Base-by-base conservation (phyloP, 1,140 invertebrate species). In the Bombus vancouverensis region DNA sequence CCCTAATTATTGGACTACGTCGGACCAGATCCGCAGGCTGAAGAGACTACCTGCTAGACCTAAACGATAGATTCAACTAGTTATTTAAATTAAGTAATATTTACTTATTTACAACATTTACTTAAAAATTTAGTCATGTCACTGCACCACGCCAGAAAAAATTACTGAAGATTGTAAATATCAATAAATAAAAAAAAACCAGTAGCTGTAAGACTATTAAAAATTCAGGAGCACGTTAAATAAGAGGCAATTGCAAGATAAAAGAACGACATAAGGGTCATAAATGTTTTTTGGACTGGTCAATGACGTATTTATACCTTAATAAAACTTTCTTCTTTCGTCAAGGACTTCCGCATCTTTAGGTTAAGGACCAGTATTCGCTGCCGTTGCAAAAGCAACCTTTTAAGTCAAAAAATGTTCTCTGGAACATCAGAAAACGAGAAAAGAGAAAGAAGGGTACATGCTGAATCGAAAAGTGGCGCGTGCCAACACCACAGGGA, bases 281-380 rank as follows among this genome's bases (percentile, higher is more conserved):
- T 90, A 90, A 90, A 90, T 85, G 81, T 81, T 83, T 81, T 75
- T 79, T 80, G 57, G n/a, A 74, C 34, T 47, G 25, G 10, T 22
- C 68, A 78, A 87, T 42, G 66, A 77, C 32, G 85, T 88, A 90
- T 90, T 90, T 87, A 90, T 89, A 85, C 34, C 75, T 65, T 83
- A 88, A 89, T 92, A 91, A 92, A 88, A 91, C 87, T 89, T 90
- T 91, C 75, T 87, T 85, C 37, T 78, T 72, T 59, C 68, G 42
- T 79, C 47, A 53, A 53, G 47, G 47, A 53, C 6, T 53, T 53
- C 18, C 0, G 1, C 1, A 8, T 53, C 18, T 84, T 83, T 89
- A 81, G 87, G 88, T 89, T 91, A 92, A 92, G 88, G 87, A 53
- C 39, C 84, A 59, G 71, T 66, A 37, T 18, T 66, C 3, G 12